Percentiles rank a stretch among this genome's conserved stretches.
phyloP scores from a whole-genome alignment of 2,113 vertebrate species.

The Ibidorhyncha struthersii region DNA sequence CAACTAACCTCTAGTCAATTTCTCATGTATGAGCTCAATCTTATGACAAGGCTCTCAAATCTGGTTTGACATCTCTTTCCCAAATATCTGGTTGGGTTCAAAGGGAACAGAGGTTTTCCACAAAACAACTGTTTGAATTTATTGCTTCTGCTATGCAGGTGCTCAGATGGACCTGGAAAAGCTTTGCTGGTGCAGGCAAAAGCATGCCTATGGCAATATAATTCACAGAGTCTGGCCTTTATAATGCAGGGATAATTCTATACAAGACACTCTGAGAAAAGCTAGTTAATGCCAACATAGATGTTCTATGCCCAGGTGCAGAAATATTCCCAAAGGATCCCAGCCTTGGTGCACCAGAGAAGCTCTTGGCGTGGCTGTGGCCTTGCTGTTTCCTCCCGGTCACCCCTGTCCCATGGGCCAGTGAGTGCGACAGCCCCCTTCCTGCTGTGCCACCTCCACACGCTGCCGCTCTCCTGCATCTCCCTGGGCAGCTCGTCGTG shows the following conservation, averaged over 20 bases:
- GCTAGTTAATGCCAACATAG: not conserved
- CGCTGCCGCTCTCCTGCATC: not conserved
- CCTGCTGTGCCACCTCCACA: not conserved
- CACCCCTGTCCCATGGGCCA: not conserved
- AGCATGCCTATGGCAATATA: not conserved
- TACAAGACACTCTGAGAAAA: not conserved
- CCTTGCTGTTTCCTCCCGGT: accelerated
- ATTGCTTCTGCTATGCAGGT: not conserved
- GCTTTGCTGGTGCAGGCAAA: not conserved
- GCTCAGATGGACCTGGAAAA: not conserved
- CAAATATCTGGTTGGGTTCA: not conserved
- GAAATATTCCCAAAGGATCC: not conserved
- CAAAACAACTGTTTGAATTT: not conserved
- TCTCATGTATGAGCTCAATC: not conserved
- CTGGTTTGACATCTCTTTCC: not conserved
- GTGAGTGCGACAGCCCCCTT: not conserved
- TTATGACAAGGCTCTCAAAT: not conserved
- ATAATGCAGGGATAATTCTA: not conserved
- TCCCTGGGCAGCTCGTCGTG: not conserved
- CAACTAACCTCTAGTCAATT: not conserved
- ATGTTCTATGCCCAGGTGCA: not conserved
- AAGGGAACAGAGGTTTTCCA: not conserved
- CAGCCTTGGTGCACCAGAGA: not conserved
- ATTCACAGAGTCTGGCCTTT: not conserved
- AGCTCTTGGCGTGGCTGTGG: not conserved